A percentile compares a stretch with the other conserved stretches of the same genome.
These are phyloP conservation scores for Prunella himalayana DNA, from an alignment of 2,113 vertebrate genomes.

Conservation along the genomic window DNA sequence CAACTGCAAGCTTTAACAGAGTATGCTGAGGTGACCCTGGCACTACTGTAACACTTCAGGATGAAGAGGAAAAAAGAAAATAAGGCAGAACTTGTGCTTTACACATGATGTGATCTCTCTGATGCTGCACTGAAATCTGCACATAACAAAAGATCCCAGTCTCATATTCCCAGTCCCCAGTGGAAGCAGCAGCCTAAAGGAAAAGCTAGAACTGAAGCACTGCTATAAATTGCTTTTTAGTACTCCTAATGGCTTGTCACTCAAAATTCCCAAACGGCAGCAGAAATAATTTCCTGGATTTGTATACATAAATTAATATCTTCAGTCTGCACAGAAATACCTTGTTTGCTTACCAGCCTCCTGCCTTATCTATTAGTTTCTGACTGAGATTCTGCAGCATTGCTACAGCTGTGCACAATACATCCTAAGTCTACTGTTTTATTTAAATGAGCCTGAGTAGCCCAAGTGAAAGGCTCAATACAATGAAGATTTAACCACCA, in stretches of 20 bases:
- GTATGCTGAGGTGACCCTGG: neutral
- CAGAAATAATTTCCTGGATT: slow-evolving; percentile 50
- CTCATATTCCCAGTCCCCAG: slow-evolving; percentile 16
- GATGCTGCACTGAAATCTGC: neutral
- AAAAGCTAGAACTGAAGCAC: slow-evolving; percentile 21
- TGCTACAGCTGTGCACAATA: neutral
- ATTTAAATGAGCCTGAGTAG: slow-evolving; percentile 37
- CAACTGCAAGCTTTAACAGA: neutral
- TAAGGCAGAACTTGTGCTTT: neutral
- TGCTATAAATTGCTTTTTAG: slow-evolving; percentile 48
- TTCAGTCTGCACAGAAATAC: neutral
- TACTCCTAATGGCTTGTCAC: slow-evolving; percentile 1
- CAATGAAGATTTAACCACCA: slow-evolving; percentile 29
- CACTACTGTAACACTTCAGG: neutral
- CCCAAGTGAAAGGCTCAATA: slow-evolving; percentile 15
- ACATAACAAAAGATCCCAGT: slow-evolving; percentile 24
- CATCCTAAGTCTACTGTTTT: slow-evolving; percentile 22
- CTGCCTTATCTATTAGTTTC: neutral
- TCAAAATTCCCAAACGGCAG: slow-evolving; percentile 43
- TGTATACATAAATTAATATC: slow-evolving; percentile 43
- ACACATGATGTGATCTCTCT: neutral
- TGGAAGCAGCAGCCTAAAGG: slow-evolving; percentile 20
- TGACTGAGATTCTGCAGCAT: neutral
- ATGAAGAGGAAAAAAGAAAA: neutral
- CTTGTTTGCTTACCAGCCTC: neutral